These are phyloP conservation scores for Protonibea diacanthus DNA, from an alignment of 2,797 vertebrate species.

Conservation along the genomic window DNA sequence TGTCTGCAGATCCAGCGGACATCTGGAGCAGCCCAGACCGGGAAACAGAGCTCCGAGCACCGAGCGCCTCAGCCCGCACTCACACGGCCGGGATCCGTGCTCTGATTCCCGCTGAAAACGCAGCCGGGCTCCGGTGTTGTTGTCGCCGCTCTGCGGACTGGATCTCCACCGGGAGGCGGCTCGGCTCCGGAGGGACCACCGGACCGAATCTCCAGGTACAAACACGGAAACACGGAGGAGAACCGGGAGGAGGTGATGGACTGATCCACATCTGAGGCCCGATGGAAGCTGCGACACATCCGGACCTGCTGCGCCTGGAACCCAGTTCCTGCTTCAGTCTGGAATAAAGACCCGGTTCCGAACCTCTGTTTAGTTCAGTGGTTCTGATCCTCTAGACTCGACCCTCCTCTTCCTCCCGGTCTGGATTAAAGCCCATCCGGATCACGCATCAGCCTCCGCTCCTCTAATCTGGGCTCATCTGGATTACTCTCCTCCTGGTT, in stretches of 20 bases:
- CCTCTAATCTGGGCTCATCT: slow-evolving; percentile 73
- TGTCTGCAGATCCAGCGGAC: slow-evolving; percentile 69
- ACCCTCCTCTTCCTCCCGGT: slow-evolving; percentile 40
- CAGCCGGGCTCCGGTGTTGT: slow-evolving; percentile 9
- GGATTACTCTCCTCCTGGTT: slow-evolving; percentile 66
- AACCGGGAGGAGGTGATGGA: slow-evolving; percentile 52
- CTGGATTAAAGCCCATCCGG: slow-evolving; percentile 62
- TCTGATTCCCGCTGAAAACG: background rate
- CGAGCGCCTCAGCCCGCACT: slow-evolving; percentile 10
- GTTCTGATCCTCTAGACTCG: too few relatives aligned
- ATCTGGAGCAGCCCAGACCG: slow-evolving; percentile 70
- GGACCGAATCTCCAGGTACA: slow-evolving; percentile 12
- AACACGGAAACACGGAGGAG: slow-evolving; percentile 42
- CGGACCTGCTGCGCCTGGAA: slow-evolving; percentile 40
- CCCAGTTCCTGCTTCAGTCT: slow-evolving; percentile 13
- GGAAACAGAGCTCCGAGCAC: slow-evolving; percentile 30
- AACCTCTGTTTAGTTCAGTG: too few relatives aligned
- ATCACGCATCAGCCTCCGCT: slow-evolving; percentile 61
- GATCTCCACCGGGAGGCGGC: slow-evolving; percentile 20
- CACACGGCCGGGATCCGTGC: background rate
- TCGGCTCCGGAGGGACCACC: slow-evolving; percentile 10
- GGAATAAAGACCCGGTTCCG: slow-evolving; percentile 12
- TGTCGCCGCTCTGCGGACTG: background rate
- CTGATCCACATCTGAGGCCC: slow-evolving; percentile 60
- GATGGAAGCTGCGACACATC: slow-evolving; percentile 72